phyloP scores from a whole-genome alignment of 2,888 invertebrate species.

The Dolichomitus sp. region DNA sequence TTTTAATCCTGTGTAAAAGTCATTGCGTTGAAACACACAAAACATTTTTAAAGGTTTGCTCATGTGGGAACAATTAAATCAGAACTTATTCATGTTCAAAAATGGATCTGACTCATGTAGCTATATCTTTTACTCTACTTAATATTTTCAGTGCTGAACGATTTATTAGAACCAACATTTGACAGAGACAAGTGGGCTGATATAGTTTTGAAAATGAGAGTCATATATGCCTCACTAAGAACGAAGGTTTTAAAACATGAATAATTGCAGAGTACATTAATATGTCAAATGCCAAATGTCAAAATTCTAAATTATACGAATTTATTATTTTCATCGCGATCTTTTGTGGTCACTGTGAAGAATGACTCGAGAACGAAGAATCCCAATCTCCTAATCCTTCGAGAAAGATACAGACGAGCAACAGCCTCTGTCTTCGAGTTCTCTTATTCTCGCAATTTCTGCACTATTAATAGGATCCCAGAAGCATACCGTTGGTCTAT shows the following conservation, averaged over 20 bases:
- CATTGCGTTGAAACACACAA: too few species aligned
- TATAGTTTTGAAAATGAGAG: not conserved
- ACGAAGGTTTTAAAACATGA: not conserved
- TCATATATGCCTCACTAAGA: not conserved
- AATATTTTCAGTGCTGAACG: not conserved
- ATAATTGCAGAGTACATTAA: not conserved
- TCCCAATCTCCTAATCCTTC: not conserved
- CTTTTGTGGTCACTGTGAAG: not conserved
- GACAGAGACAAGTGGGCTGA: not conserved
- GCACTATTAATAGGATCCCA: slow-evolving; percentile 29
- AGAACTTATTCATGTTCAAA: not conserved
- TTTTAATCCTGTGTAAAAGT: too few species aligned
- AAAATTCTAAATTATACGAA: not conserved
- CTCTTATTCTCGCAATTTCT: slow-evolving; percentile 39
- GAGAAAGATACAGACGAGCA: not conserved
- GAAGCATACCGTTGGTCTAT: slow-evolving; percentile 22
- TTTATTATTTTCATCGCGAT: not conserved
- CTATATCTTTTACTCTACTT: not conserved
- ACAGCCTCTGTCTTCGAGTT: not conserved
- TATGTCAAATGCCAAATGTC: not conserved
- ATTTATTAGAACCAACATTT: not conserved
- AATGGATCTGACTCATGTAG: not conserved
- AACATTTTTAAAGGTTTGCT: too few species aligned
- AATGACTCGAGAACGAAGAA: not conserved
- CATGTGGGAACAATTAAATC: not conserved